Evolutionary conservation across 1,140 invertebrate genomes (phyloP), one percentile per base, ranked within the genome.

Genomic region (Batillaria attramentaria): DNA sequence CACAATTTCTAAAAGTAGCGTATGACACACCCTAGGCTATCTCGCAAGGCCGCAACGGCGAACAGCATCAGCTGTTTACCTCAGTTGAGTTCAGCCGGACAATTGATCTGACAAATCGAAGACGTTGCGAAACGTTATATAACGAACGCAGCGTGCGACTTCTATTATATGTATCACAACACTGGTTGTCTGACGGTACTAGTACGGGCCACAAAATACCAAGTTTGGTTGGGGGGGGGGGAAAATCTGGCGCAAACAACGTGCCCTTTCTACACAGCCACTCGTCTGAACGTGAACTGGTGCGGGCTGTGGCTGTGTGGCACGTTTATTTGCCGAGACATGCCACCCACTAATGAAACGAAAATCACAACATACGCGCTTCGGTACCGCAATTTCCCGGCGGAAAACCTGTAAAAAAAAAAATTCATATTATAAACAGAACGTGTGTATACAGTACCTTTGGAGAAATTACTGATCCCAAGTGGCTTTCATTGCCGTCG

Each of bases 401-500:
- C n/a, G n/a, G n/a, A n/a, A n/a, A n/a, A n/a, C 42, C 2, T 50
- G 31, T 16, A 57, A 33, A 50, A 50, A 31, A 4, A 46, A 33
- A 16, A 50, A 28, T 50, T 31, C 18, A 72, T 72, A 72, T 18
- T 46, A 31, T 37, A 20, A 1, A 50, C n/a, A 72, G 1, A 3
- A 31, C 28, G 31, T 60, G 57, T 60, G 20, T n/a, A n/a, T 31
- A 70, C 42, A 5, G 41, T 66, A 77, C 62, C 75, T 77, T 54
- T 77, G 41, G 33, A 77, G 75, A 77, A 50, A 28, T 75, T 50
- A 75, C 73, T 50, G 57, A 62, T 75, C 57, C 35, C n/a, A 65
- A 75, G 73, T 35, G 33, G 54, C 31, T 62, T 46, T 62, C 73
- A 77, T 65, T n/a, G 41, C 75, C 75, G 62, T 77, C 66, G n/a